Percentiles rank a stretch among this genome's conserved stretches.
Evolutionary conservation across 2,888 invertebrate genomes (phyloP).

Genomic region (Megamerina dolium): DNA sequence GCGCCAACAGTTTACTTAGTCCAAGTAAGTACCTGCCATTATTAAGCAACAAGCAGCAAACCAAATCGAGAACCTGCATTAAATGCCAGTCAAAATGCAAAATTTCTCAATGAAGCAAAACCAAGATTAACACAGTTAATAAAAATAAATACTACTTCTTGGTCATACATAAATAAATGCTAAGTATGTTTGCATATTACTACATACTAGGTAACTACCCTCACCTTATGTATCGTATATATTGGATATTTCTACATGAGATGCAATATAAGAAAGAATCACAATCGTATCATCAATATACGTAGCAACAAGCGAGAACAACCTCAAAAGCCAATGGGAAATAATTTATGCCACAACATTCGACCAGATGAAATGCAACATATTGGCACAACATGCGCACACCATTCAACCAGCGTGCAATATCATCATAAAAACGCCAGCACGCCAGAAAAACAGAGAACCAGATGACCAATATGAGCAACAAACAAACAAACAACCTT

Average conservation of each 20-base stretch:
- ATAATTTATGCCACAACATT: slow-evolving; percentile 42
- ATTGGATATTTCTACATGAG: too few species aligned
- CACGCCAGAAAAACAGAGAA: slow-evolving; percentile 16
- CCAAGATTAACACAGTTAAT: slow-evolving; percentile 18
- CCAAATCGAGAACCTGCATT: too few species aligned
- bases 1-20: too few species aligned
- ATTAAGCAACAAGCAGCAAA: too few species aligned
- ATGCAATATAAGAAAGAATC: too few species aligned
- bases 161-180: background rate
- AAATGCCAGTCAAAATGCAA: too few species aligned
- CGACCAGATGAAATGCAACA: slow-evolving; percentile 23
- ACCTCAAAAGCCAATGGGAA: slow-evolving; percentile 35
- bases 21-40: too few species aligned
- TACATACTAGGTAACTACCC: slow-evolving; percentile 25
- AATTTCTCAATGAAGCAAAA: slow-evolving; percentile 37
- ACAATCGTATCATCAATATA: slow-evolving; percentile 25
- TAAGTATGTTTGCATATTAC: background rate
- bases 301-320: slow-evolving; percentile 2
- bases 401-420: slow-evolving; percentile 24
- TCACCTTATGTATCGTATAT: slow-evolving; percentile 36
- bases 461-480: background rate
- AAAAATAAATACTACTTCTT: too few species aligned
- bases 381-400: slow-evolving; percentile 34
- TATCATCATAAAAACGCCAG: slow-evolving; percentile 20
- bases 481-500: slow-evolving; percentile 13